Percentiles rank a stretch among this genome's conserved stretches.
phyloP scores from a whole-genome alignment of 2,797 vertebrate species.

The Tangara arthus region DNA sequence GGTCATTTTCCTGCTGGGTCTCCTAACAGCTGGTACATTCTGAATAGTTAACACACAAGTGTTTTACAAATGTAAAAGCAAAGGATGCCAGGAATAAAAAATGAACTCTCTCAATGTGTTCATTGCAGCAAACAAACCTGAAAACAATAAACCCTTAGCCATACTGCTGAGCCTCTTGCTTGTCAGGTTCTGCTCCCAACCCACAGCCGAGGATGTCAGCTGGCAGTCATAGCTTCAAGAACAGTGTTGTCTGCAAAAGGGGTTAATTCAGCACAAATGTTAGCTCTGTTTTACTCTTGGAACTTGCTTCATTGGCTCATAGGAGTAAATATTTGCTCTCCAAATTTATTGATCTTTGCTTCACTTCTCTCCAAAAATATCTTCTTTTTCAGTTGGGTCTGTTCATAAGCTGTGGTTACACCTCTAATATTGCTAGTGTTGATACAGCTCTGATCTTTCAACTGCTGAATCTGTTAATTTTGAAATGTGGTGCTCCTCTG shows the following conservation, averaged over 20 bases:
- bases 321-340: neutral
- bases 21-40: constrained; percentile 26
- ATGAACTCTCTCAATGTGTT: neutral
- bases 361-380: neutral
- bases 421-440: neutral
- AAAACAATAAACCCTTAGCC: neutral
- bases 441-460: neutral
- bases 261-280: neutral
- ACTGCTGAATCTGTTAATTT: neutral
- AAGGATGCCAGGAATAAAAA: neutral
- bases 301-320: neutral
- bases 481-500: neutral
- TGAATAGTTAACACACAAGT: neutral
- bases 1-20: neutral
- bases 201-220: neutral
- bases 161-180: neutral
- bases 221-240: neutral
- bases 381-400: neutral
- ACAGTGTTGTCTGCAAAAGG: neutral
- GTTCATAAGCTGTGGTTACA: neutral
- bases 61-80: neutral
- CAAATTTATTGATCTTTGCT: neutral
- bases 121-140: neutral
- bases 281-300: neutral
- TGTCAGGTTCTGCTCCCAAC: neutral